phyloP scores from a whole-genome alignment of 1,140 invertebrate genomes.

The Drosophila orosa region DNA sequence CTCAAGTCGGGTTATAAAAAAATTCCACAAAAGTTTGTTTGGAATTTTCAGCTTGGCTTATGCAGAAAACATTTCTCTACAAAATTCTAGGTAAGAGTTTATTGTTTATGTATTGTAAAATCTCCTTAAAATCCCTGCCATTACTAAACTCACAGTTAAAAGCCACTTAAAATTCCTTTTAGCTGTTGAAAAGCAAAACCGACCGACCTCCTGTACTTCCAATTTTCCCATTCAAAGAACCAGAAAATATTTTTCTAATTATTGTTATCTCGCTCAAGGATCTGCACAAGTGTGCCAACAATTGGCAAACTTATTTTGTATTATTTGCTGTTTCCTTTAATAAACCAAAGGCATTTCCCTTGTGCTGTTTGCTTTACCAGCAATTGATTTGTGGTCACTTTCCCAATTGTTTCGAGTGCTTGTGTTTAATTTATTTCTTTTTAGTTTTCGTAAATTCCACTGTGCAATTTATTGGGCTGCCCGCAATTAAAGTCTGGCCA shows the following conservation, averaged over 20 bases:
- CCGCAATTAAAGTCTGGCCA: slow-evolving; percentile 14
- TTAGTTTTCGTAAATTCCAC: slow-evolving; percentile 6
- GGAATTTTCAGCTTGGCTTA: background rate
- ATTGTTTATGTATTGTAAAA: background rate
- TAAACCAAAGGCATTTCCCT: slow-evolving; percentile 8
- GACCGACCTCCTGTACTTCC: background rate
- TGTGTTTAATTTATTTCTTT: slow-evolving; percentile 11
- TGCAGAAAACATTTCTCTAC: background rate
- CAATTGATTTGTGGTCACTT: slow-evolving; percentile 17
- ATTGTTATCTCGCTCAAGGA: background rate
- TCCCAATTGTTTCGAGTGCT: slow-evolving; percentile 8
- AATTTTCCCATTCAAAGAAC: background rate
- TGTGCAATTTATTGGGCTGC: slow-evolving; percentile 6
- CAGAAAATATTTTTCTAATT: background rate
- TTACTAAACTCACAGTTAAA: no score
- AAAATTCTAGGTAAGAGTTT: background rate
- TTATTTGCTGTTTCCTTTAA: background rate
- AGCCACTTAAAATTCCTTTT: background rate
- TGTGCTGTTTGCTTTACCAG: background rate
- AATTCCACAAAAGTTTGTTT: no score
- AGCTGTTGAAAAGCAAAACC: no score
- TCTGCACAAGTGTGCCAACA: background rate
- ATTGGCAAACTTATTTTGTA: slow-evolving; percentile 2
- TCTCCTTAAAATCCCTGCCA: no score
- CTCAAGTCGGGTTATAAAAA: no score